These are phyloP conservation scores for Bombus soroeensis DNA, from an alignment of 1,140 invertebrate species.

Conservation along the genomic window DNA sequence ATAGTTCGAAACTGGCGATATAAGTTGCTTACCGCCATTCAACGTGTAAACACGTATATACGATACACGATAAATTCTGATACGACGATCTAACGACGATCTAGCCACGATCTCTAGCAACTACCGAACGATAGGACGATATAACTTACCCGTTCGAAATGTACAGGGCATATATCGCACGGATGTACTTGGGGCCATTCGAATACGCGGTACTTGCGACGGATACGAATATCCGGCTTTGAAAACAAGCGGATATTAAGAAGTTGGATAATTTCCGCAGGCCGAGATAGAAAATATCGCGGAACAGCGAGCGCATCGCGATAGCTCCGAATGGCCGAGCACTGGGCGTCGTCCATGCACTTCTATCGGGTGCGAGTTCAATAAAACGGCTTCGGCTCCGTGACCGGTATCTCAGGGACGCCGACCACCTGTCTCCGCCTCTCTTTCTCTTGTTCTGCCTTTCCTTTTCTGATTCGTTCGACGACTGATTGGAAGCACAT, in stretches of 20 bases:
- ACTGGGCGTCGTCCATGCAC: conserved; percentile 10
- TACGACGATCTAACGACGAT: neutral
- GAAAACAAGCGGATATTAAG: conserved; percentile 44
- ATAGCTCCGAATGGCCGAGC: neutral
- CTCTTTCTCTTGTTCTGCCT: conserved; percentile 1
- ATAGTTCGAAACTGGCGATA: neutral
- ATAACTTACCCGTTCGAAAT: neutral
- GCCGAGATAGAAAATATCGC: conserved; percentile 17
- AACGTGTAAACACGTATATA: neutral
- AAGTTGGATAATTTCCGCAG: conserved; percentile 34
- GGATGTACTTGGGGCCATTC: neutral
- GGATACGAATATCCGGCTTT: conserved; percentile 36
- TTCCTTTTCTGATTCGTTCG: conserved; percentile 6
- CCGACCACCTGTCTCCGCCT: conserved; percentile 62
- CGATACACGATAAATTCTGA: too few relatives aligned
- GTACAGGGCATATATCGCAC: too few relatives aligned
- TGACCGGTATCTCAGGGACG: conserved; percentile 64
- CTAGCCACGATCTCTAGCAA: neutral
- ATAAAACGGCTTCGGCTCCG: conserved; percentile 52
- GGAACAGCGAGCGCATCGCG: neutral
- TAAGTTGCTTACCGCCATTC: neutral
- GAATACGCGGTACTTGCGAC: conserved; percentile 10
- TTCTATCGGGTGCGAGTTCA: conserved; percentile 54
- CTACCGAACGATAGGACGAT: too few relatives aligned
- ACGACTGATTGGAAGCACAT: conserved; percentile 67